These are phyloP conservation scores for Nixonia krombeini DNA, from an alignment of 1,140 invertebrate genomes.

Conservation along the genomic window DNA sequence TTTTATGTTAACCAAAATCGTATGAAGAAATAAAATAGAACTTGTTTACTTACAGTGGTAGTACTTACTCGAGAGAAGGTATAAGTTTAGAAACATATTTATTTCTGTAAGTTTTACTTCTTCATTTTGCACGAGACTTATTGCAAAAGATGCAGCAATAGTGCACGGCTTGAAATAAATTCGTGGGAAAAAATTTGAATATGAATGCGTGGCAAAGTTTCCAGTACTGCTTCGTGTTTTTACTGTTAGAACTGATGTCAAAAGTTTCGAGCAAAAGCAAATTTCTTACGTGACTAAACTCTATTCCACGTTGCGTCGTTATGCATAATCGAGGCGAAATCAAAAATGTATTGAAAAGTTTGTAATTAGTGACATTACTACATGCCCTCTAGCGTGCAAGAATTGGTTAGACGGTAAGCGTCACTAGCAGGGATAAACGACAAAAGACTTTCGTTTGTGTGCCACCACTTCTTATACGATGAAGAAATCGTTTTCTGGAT, in stretches of 20 bases:
- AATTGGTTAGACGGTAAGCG: too few species aligned
- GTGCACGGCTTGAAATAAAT: not conserved
- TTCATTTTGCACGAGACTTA: slow-evolving; percentile 10
- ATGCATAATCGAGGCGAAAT: slow-evolving; percentile 10
- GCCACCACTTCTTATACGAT: too few species aligned
- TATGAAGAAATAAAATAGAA: slow-evolving; percentile 11
- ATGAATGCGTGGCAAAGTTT: slow-evolving; percentile 21
- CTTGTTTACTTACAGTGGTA: slow-evolving; percentile 11
- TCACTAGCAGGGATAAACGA: too few species aligned
- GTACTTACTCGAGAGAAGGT: not conserved
- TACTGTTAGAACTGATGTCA: not conserved
- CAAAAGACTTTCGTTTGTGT: too few species aligned
- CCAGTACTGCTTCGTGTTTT: slow-evolving; percentile 3
- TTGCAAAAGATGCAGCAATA: slow-evolving; percentile 12
- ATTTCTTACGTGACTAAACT: not conserved
- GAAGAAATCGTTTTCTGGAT: too few species aligned
- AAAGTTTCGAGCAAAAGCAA: slow-evolving; percentile 2
- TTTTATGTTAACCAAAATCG: slow-evolving; percentile 9
- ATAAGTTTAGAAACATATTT: slow-evolving; percentile 11
- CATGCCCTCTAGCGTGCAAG: too few species aligned
- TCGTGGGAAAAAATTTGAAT: slow-evolving; percentile 19
- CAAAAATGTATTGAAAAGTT: slow-evolving; percentile 19
- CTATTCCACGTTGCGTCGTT: slow-evolving; percentile 4
- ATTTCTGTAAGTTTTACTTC: slow-evolving; percentile 14
- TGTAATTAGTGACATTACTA: slow-evolving; percentile 2